phyloP scores from a whole-genome alignment of 2,888 invertebrate species.

The Limnephilus marmoratus region DNA sequence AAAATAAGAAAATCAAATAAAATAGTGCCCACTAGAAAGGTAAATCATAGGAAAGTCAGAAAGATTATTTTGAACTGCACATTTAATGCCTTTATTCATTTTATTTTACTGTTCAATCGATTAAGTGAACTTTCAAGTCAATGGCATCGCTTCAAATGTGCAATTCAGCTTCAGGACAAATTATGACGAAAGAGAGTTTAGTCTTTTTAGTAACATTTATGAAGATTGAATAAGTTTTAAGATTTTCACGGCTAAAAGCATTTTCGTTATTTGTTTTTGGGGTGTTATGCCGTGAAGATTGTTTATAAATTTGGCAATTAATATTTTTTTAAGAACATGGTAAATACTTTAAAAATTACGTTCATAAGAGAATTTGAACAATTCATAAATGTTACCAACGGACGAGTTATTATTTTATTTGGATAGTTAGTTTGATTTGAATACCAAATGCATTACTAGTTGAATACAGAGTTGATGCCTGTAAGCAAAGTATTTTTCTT shows the following conservation, averaged over 20 bases:
- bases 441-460: not conserved
- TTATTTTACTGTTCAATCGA: not conserved
- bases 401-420: not conserved
- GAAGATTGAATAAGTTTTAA: no score
- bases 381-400: not conserved
- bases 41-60: slow-evolving; percentile 57
- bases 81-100: slow-evolving; percentile 14
- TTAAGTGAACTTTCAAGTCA: not conserved
- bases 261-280: no score
- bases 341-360: not conserved
- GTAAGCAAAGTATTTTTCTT: not conserved
- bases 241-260: no score
- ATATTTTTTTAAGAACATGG: not conserved
- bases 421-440: not conserved
- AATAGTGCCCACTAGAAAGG: slow-evolving; percentile 66
- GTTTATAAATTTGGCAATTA: not conserved
- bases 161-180: slow-evolving; percentile 17
- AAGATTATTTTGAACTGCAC: slow-evolving; percentile 47
- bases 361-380: not conserved
- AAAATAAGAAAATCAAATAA: slow-evolving; percentile 55
- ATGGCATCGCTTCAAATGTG: not conserved
- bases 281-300: no score
- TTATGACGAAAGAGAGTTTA: slow-evolving; percentile 37
- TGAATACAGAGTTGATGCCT: not conserved
- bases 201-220: slow-evolving; percentile 20